A percentile compares a stretch with the other conserved stretches of the same genome.
phyloP scores from a whole-genome alignment of 2,797 vertebrate species.

The Paramormyrops hopkinsi region DNA sequence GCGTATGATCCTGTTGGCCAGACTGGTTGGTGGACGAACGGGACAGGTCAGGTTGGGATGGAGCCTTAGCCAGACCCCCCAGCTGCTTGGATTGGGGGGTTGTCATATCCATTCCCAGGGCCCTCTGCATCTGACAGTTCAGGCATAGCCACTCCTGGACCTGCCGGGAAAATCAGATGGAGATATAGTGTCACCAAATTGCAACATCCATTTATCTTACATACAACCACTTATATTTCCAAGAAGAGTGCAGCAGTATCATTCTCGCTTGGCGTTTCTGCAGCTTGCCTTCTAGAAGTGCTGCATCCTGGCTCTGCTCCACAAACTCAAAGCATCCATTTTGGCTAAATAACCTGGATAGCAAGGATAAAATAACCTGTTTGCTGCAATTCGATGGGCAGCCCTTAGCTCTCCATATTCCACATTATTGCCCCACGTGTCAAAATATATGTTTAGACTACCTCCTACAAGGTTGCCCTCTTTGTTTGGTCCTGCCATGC shows the following conservation, averaged over 20 bases:
- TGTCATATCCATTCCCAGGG: slow-evolving; percentile 94
- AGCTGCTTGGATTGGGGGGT: slow-evolving; percentile 42
- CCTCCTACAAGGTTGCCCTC: not conserved
- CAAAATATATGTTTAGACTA: not conserved
- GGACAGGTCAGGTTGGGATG: slow-evolving; percentile 71
- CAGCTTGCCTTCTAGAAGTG: not conserved
- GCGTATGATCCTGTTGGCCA: slow-evolving; percentile 64
- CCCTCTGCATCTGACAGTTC: slow-evolving; percentile 98
- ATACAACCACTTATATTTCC: not conserved
- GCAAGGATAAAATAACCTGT: not conserved
- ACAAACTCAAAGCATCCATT: not conserved
- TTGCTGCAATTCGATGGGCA: not conserved
- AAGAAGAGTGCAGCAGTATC: not conserved
- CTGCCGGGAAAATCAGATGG: slow-evolving; percentile 49
- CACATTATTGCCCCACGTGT: not conserved
- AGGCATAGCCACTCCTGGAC: slow-evolving; percentile 97
- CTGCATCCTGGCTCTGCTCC: not conserved
- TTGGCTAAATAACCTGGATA: not conserved
- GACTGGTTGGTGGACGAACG: slow-evolving; percentile 62
- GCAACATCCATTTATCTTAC: not conserved
- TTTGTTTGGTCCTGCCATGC: not conserved
- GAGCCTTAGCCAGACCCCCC: slow-evolving; percentile 65
- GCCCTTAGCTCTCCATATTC: not conserved
- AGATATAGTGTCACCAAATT: not conserved
- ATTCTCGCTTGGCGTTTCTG: not conserved